Base-by-base conservation (phyloP, 2,797 vertebrate species). In the Botia kubotai region DNA sequence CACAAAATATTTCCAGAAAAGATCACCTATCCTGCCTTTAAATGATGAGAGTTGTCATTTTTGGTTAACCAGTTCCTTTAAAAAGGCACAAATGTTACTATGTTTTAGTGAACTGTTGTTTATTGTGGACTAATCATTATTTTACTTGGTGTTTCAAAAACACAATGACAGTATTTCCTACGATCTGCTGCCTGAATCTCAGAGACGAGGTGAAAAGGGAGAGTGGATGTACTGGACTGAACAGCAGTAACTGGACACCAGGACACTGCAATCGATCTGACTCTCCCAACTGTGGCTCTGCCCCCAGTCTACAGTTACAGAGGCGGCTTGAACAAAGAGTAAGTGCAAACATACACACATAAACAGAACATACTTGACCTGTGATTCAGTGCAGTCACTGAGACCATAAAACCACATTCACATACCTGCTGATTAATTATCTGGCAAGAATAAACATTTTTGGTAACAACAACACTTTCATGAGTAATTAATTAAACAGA, bases 191-290 rank as follows among this genome's bases (percentile, higher is more conserved):
- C 5, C 14, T 21, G 8, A 52, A 71, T 79, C 26, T 53, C 52
- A 74, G 26, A 17, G 43, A 55, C 46, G 46, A 29, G 19, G 26
- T 57, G 52, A 48, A 83, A 68, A 78, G 23, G 29, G 26, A 60
- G 52, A 50, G 33, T 33, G 73, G 29, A 66, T 74, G 76, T 78
- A 60, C 52, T 62, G 66, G 58, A 23, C 48, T 46, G 39, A 36
- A 12, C n/a, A 72, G 63, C 65, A 62, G 88, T 82, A 87, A 91
- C 84, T 58, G 29, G 83, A 92, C 69, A 85, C 89, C 50, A 84
- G 81, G 63, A 84, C 75, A 65, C 19, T 26, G 82, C 79, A 90
- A 85, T 85, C 39, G 84, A 89, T 89, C 77, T 87, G 72, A 72
- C 75, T 88, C 85, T 83, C 81, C 85, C 74, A 84, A 23, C 75